Base-by-base conservation (phyloP, 2,113 vertebrate genomes). In the Poeciliopsis prolifica region DNA sequence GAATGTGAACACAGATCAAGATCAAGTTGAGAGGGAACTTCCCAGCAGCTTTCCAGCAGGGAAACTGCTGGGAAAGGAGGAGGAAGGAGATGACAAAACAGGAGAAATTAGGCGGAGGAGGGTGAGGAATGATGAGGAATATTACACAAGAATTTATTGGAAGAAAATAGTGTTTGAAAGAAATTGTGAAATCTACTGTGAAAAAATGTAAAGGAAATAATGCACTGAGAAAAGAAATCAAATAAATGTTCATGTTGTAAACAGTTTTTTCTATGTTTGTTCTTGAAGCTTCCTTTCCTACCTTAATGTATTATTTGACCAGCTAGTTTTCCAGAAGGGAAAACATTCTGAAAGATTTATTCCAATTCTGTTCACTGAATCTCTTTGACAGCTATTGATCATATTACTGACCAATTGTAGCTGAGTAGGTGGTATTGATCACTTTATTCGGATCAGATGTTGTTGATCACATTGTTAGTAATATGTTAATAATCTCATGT, bases 21-120 rank as follows among this genome's bases (percentile, higher is more conserved):
- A 5, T 14, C 22, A 61, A 28, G 54, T 61, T 54, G 15, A 31
- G 24, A 35, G 17, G 0, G 0, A 1, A 54, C 29, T 29, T 29
- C 29, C 29, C 3, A 3, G 29, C 29, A 29, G 29, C 29, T 29
- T 29, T 2, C 29, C 29, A 29, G 29, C 29, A 29, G n/a, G 0
- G 0, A 1, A 54, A 42, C 30, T 33, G 44, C 14, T 2, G 31
- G 28, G n/a, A 33, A 28, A 60, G 19, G 65, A 74, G 1, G 33
- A 61, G 19, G 5, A 54, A 30, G 62, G 22, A 12, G 19, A 33
- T 10, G 19, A 33, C 30, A 58, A 58, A 58, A 58, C 2, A 58
- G n/a, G 51, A 24, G 1, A 10, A n/a, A n/a, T 8, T 19, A 24
- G 7, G 51, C 19, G 24, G 51, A 58, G 15, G 17, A 48, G 14